phyloP scores from a whole-genome alignment of 2,797 vertebrate species.

The Sparidentex hasta region DNA sequence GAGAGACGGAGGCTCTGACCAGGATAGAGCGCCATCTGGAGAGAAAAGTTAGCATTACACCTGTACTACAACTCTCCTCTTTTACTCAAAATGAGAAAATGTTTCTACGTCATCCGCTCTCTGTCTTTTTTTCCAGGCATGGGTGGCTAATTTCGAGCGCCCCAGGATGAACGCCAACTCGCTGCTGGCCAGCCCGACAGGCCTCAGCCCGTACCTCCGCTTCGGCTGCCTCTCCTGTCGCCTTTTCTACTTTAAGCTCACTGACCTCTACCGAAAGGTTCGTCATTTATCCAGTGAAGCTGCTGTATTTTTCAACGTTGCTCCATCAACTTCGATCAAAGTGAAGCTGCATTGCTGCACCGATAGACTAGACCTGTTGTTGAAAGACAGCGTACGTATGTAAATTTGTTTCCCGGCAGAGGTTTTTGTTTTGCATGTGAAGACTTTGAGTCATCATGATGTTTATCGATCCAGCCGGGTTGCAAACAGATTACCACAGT shows the following conservation, averaged over 20 bases:
- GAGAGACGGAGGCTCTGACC: slow-evolving; percentile 85
- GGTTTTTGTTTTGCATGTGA: too few relatives aligned
- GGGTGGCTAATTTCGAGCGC: slow-evolving; percentile 88
- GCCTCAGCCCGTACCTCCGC: slow-evolving; percentile 87
- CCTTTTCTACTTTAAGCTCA: slow-evolving; percentile 89
- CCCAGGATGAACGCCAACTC: slow-evolving; percentile 89
- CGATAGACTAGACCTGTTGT: too few relatives aligned
- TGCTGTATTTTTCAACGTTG: not conserved
- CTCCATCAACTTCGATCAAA: too few relatives aligned
- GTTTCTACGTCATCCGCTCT: not conserved
- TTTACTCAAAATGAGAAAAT: too few relatives aligned
- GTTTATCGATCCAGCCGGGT: too few relatives aligned
- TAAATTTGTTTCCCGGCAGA: too few relatives aligned
- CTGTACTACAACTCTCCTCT: not conserved
- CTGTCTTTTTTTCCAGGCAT: slow-evolving; percentile 74
- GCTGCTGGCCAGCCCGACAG: slow-evolving; percentile 86
- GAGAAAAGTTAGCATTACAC: slow-evolving; percentile 79
- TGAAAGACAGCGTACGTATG: too few relatives aligned
- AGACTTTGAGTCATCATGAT: too few relatives aligned
- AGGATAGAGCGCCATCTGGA: slow-evolving; percentile 88
- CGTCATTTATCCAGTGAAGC: not conserved
- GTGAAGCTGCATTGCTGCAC: too few relatives aligned
- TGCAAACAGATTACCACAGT: too few relatives aligned
- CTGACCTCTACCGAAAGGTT: slow-evolving; percentile 87
- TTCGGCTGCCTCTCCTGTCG: slow-evolving; percentile 89